phyloP scores from a whole-genome alignment of 2,113 vertebrate species.

The Recurvirostra avosetta region DNA sequence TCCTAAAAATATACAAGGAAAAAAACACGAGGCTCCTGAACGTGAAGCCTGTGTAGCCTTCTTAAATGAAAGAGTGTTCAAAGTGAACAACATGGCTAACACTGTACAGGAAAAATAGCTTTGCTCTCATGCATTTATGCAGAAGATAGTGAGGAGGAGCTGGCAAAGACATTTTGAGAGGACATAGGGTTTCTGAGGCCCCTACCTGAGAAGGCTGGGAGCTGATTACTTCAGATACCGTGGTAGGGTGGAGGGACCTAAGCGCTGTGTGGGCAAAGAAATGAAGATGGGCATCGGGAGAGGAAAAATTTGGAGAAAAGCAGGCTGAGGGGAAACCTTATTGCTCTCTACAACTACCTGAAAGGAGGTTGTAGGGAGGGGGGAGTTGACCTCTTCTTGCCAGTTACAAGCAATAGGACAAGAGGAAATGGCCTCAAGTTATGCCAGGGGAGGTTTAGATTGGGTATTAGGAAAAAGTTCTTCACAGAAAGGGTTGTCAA shows the following conservation, averaged over 20 bases:
- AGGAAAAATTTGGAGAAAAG: not conserved
- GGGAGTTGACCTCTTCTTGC: too few species aligned
- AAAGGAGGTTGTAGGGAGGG: too few species aligned
- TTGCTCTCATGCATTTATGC: not conserved
- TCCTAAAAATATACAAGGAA: not conserved
- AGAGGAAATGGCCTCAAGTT: too few species aligned
- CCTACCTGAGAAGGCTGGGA: not conserved
- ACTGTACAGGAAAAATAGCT: not conserved
- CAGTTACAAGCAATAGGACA: too few species aligned
- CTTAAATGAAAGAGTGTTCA: not conserved
- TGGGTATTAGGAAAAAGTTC: too few species aligned
- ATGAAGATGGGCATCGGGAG: not conserved
- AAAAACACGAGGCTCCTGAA: not conserved
- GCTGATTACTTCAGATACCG: not conserved
- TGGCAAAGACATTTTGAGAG: not conserved
- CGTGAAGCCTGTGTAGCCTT: not conserved
- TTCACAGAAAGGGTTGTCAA: too few species aligned
- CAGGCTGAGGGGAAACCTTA: too few species aligned
- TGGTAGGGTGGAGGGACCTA: not conserved
- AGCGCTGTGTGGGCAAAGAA: not conserved
- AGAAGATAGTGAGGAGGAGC: not conserved
- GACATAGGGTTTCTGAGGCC: not conserved
- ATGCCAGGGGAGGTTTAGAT: too few species aligned
- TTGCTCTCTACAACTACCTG: too few species aligned
- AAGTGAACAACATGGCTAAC: not conserved